Conservation (phyloP, 1,140 invertebrate genomes). For the Oreohelix idahoensis region DNA sequence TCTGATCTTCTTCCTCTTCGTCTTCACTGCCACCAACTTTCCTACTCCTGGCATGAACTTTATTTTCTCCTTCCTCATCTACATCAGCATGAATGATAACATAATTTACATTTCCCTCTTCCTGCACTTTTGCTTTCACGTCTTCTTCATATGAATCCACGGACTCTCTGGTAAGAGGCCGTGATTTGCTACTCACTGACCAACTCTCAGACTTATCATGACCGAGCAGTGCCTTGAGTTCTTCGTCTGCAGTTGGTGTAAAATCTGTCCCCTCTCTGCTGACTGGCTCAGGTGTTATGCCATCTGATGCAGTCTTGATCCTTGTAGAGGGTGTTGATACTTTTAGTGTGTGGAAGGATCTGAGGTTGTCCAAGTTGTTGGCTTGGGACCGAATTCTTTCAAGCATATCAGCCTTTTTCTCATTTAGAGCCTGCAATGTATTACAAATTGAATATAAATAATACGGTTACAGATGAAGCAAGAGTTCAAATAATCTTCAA, state of each 20-base stretch:
- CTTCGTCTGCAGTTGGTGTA: slow-evolving; percentile 62
- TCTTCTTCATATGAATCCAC: slow-evolving; percentile 24
- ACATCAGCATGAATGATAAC: not conserved
- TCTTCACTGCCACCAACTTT: slow-evolving; percentile 29
- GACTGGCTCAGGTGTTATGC: slow-evolving; percentile 21
- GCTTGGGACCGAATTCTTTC: slow-evolving; percentile 47
- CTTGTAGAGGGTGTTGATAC: slow-evolving; percentile 1
- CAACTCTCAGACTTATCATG: slow-evolving; percentile 15
- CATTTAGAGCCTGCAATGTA: slow-evolving; percentile 47
- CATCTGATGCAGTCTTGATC: not conserved
- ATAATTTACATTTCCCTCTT: not conserved
- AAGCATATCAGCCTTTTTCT: slow-evolving; percentile 49
- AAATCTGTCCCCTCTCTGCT: slow-evolving; percentile 55
- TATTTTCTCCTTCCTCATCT: not conserved
- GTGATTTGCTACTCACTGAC: slow-evolving; percentile 43
- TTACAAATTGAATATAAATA: not conserved
- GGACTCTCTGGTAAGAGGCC: slow-evolving; percentile 33
- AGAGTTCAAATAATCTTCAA: no score
- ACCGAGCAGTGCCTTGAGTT: slow-evolving; percentile 54
- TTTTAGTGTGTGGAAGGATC: not conserved
- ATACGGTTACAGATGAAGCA: not conserved
- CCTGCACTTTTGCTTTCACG: not conserved
- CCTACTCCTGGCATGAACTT: not conserved
- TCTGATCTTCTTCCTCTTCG: slow-evolving; percentile 24
- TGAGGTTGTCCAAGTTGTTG: slow-evolving; percentile 2